phyloP scores from a whole-genome alignment of 2,888 invertebrate genomes.

The Clanis bilineata region DNA sequence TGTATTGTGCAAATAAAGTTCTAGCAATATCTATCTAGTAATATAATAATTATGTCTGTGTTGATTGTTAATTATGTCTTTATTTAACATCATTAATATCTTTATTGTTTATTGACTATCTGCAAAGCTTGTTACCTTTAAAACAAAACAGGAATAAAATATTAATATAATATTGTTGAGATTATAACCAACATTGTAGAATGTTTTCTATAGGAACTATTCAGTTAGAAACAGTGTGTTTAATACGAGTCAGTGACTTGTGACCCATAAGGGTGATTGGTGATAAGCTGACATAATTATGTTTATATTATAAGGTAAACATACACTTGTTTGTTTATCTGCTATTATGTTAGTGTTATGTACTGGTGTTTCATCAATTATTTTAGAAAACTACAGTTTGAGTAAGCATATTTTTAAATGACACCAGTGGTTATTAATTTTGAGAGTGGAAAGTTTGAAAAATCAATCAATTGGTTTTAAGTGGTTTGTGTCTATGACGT shows the following conservation, averaged over 20 bases:
- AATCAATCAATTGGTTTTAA: neutral
- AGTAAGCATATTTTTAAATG: neutral
- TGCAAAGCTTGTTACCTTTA: neutral
- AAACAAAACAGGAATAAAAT: slow-evolving; percentile 7
- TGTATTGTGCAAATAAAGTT: too few relatives aligned
- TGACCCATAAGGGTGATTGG: slow-evolving; percentile 39
- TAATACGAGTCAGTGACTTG: slow-evolving; percentile 39
- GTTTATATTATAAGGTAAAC: slow-evolving; percentile 38
- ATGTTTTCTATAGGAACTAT: slow-evolving; percentile 15
- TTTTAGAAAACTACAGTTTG: neutral
- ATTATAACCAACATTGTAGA: neutral
- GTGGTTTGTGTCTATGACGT: neutral
- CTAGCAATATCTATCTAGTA: too few relatives aligned
- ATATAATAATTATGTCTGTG: too few relatives aligned
- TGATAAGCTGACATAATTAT: slow-evolving; percentile 51
- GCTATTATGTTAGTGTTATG: neutral
- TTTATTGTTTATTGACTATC: too few relatives aligned
- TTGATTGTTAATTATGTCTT: too few relatives aligned
- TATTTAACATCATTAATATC: too few relatives aligned
- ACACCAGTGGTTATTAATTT: neutral
- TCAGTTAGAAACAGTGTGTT: slow-evolving; percentile 32
- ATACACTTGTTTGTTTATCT: slow-evolving; percentile 10
- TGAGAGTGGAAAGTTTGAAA: neutral
- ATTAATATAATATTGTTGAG: slow-evolving; percentile 1
- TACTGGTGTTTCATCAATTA: neutral